phyloP scores from a whole-genome alignment of 2,113 vertebrate species.

The Uropsilus gracilis region DNA sequence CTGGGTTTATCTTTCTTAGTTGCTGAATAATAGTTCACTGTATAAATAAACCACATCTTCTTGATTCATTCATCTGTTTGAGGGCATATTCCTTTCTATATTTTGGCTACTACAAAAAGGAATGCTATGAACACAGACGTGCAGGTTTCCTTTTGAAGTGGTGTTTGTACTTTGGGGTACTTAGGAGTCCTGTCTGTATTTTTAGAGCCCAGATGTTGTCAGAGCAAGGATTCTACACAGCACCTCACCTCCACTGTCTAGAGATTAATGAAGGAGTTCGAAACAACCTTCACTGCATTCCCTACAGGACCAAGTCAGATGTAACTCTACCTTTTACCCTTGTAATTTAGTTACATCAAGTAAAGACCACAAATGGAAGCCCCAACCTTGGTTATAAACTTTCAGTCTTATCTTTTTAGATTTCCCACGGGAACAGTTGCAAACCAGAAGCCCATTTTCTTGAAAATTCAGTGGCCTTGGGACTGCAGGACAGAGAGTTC shows the following conservation, averaged over 20 bases:
- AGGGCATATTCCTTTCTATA: too few species aligned
- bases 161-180: too few species aligned
- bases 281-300: constrained; percentile 50
- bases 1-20: too few species aligned
- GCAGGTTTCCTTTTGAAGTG: too few species aligned
- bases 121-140: too few species aligned
- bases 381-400: neutral
- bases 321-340: neutral
- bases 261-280: neutral
- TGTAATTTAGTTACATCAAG: neutral
- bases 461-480: neutral
- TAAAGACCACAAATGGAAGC: neutral
- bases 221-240: neutral
- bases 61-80: too few species aligned
- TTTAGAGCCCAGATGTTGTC: neutral
- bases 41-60: too few species aligned
- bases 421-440: neutral
- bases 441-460: neutral
- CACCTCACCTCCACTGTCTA: neutral
- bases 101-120: too few species aligned
- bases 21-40: too few species aligned
- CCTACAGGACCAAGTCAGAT: constrained; percentile 30
- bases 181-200: too few species aligned
- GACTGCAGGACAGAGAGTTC: neutral
- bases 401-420: constrained; percentile 30